Evolutionary conservation across 2,113 vertebrate genomes (phyloP).

Genomic region (Ceyx margarethae): DNA sequence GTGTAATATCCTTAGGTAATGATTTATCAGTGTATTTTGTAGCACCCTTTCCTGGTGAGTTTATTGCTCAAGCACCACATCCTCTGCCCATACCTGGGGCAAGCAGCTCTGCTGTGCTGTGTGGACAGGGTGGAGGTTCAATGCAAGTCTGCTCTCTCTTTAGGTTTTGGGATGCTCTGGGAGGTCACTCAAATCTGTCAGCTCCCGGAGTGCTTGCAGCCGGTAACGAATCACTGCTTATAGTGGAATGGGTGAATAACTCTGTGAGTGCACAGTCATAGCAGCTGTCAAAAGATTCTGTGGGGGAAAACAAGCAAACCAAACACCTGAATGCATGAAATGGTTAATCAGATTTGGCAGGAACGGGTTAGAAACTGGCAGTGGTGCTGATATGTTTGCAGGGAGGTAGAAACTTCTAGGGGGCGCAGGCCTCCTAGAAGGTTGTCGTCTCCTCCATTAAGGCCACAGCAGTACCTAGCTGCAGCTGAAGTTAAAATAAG

Average conservation of each 20-base stretch:
- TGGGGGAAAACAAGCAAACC: not conserved
- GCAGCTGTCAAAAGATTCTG: not conserved
- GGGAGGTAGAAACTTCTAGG: not conserved
- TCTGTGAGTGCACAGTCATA: not conserved
- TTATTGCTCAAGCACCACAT: not conserved
- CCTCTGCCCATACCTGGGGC: not conserved
- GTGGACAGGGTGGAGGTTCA: not conserved
- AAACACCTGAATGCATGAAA: not conserved
- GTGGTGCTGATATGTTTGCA: not conserved
- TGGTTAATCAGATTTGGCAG: not conserved
- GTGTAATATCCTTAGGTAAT: not conserved
- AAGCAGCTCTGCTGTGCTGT: not conserved
- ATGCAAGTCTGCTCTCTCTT: rapidly evolving
- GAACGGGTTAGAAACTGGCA: not conserved
- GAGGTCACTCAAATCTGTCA: not conserved
- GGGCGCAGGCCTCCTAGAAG: not conserved
- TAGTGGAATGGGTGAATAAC: not conserved
- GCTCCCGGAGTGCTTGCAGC: not conserved
- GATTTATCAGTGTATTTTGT: not conserved
- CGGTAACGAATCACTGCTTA: not conserved
- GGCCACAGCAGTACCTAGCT: not conserved
- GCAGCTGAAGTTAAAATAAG: not conserved
- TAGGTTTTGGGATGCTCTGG: not conserved
- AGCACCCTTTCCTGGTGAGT: not conserved
- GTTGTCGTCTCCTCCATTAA: not conserved